Conservation (phyloP, 30 jellyfish, hydroid and myxozoan species). For the Calvadosia cruxmelitensis region DNA sequence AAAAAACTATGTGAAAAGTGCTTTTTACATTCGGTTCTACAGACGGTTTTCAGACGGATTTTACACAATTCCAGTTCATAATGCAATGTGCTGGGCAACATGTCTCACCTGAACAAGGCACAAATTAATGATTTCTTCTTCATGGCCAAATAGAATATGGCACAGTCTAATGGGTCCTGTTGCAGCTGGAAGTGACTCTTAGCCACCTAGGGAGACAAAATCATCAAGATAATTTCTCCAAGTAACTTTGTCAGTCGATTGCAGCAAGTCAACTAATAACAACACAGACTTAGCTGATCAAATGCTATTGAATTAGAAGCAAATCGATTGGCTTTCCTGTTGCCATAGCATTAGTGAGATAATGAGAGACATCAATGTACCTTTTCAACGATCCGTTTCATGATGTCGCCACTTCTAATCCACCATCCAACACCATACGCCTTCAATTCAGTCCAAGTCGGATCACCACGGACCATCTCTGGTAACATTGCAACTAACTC, state of each 20-base stretch:
- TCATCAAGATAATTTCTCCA: too few species aligned
- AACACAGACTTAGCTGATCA: background rate
- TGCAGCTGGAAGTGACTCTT: conserved; percentile 85
- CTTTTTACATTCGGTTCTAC: background rate
- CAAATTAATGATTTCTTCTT: conserved; percentile 81
- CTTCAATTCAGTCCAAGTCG: conserved; percentile 76
- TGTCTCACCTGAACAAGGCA: conserved; percentile 68
- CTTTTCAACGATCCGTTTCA: conserved; percentile 80
- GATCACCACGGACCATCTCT: conserved; percentile 76
- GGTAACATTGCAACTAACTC: conserved; percentile 90
- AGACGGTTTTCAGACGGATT: background rate
- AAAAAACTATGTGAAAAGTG: too few species aligned
- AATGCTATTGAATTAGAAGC: too few species aligned
- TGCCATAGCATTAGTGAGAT: too few species aligned
- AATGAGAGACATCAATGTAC: conserved; percentile 11
- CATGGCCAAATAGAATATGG: conserved; percentile 80
- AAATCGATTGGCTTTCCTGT: too few species aligned
- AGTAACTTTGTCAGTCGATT: too few species aligned
- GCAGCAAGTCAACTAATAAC: background rate
- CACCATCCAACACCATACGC: conserved; percentile 98
- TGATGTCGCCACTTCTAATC: conserved; percentile 75
- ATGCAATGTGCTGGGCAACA: too few species aligned
- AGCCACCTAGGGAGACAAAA: conserved; percentile 52
- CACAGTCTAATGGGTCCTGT: conserved; percentile 95
- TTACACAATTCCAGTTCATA: too few species aligned